A percentile compares a stretch with the other conserved stretches of the same genome.
Conservation (phyloP, 53 echinoderm and acorn worm genomes). For the Apostichopus leukothele region DNA sequence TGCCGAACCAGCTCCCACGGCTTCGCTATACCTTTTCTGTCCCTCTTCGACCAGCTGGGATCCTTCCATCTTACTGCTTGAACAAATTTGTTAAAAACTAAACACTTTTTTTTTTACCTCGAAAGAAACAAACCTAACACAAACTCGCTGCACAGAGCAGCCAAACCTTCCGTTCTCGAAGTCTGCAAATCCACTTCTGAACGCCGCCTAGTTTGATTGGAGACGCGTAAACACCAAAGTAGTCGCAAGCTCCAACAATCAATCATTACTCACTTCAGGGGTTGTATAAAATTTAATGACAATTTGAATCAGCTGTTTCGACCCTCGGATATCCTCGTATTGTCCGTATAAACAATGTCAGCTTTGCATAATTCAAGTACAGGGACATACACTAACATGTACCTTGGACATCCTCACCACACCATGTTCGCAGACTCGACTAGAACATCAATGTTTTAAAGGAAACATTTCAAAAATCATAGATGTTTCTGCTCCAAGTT, state of each 20-base stretch:
- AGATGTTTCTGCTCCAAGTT: background rate
- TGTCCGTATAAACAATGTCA: slow-evolving; percentile 55
- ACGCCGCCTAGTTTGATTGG: slow-evolving; percentile 70
- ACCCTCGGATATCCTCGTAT: slow-evolving; percentile 61
- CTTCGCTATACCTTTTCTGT: slow-evolving; percentile 40
- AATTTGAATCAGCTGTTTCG: slow-evolving; percentile 92
- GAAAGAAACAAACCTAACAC: slow-evolving; percentile 21
- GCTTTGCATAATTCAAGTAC: slow-evolving; percentile 49
- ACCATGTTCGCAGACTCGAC: slow-evolving; percentile 21
- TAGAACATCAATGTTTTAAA: slow-evolving; percentile 43
- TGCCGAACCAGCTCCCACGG: slow-evolving; percentile 37
- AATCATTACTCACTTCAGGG: slow-evolving; percentile 98
- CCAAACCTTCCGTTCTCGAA: slow-evolving; percentile 48
- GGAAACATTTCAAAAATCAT: slow-evolving; percentile 33
- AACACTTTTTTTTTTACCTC: slow-evolving; percentile 26
- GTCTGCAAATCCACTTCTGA: slow-evolving; percentile 57
- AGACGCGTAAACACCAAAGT: slow-evolving; percentile 94
- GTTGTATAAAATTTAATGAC: slow-evolving; percentile 99
- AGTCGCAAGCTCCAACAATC: slow-evolving; percentile 95
- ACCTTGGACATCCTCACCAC: slow-evolving; percentile 19
- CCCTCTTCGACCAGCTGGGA: slow-evolving; percentile 49
- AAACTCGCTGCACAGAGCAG: slow-evolving; percentile 49
- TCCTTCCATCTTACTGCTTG: slow-evolving; percentile 48
- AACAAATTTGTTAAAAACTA: slow-evolving; percentile 41
- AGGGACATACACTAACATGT: slow-evolving; percentile 35